These are phyloP conservation scores for Xenopus borealis DNA, from an alignment of 2,113 vertebrate species.

Conservation along the genomic window DNA sequence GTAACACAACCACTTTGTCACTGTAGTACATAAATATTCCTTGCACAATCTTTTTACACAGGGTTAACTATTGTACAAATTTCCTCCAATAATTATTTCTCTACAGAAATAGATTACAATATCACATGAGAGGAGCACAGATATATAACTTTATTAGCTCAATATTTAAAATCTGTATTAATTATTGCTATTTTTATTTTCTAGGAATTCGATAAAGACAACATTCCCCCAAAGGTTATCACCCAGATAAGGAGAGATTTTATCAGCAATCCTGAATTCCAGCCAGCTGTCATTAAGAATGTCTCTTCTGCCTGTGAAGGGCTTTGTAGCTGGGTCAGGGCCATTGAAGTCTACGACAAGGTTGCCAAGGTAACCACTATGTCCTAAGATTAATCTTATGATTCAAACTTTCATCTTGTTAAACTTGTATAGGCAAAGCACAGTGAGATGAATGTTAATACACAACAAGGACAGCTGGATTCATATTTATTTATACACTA, in stretches of 20 bases:
- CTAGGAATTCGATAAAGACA: slow-evolving; percentile 68
- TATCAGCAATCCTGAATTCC: slow-evolving; percentile 66
- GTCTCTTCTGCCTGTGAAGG: slow-evolving; percentile 61
- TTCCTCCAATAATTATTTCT: no score
- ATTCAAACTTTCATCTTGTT: slow-evolving; percentile 72
- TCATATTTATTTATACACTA: slow-evolving; percentile 24
- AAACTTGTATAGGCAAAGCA: slow-evolving; percentile 73
- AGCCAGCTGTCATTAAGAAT: slow-evolving; percentile 67
- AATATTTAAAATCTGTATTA: no score
- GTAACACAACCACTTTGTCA: no score
- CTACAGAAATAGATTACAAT: no score
- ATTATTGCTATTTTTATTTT: slow-evolving; percentile 51
- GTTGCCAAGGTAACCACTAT: slow-evolving; percentile 77
- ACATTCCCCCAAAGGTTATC: slow-evolving; percentile 70
- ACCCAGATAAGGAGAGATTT: slow-evolving; percentile 69
- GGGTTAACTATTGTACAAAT: no score
- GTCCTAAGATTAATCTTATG: slow-evolving; percentile 67
- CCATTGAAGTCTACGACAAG: slow-evolving; percentile 62
- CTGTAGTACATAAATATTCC: no score
- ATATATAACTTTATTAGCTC: no score
- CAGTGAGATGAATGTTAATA: slow-evolving; percentile 70
- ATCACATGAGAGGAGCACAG: no score
- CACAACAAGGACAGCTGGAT: slow-evolving; percentile 51
- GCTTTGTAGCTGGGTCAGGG: slow-evolving; percentile 73
- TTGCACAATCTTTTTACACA: no score